Conservation (phyloP, 2,888 invertebrate genomes). For the Erannis defoliaria region DNA sequence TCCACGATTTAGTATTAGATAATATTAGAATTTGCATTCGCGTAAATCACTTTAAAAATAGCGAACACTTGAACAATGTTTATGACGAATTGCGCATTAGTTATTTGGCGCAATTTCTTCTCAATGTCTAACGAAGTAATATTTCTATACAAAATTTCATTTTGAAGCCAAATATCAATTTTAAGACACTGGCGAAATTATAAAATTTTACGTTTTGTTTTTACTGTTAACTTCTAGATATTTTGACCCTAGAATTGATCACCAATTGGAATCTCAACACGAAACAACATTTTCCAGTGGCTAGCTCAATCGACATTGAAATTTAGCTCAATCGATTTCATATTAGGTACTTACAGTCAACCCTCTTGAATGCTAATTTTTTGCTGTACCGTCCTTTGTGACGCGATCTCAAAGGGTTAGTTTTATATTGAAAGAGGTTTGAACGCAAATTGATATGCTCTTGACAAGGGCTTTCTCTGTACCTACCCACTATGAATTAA, state of each 20-base stretch:
- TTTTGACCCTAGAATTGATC: not conserved
- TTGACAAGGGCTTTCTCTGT: constrained; percentile 11
- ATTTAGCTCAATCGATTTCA: constrained; percentile 40
- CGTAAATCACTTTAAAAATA: not conserved
- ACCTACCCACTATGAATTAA: not conserved
- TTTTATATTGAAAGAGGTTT: constrained; percentile 25
- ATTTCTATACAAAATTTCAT: too few relatives aligned
- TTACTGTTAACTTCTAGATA: too few relatives aligned
- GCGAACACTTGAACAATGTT: not conserved
- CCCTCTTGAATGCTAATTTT: constrained; percentile 43
- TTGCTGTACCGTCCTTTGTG: constrained; percentile 35
- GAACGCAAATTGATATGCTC: constrained; percentile 35
- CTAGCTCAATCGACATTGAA: constrained; percentile 40
- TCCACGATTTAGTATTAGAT: not conserved
- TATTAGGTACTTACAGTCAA: constrained; percentile 30
- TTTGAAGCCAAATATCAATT: too few relatives aligned
- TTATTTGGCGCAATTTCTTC: constrained; percentile 15
- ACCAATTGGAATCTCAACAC: not conserved
- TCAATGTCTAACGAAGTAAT: not conserved
- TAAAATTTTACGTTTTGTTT: too few relatives aligned
- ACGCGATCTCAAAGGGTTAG: constrained; percentile 33
- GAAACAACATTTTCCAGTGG: constrained; percentile 33
- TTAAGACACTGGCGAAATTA: too few relatives aligned
- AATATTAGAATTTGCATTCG: constrained; percentile 7
- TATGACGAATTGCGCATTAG: constrained; percentile 15